These are phyloP conservation scores for Octodon degus DNA, from an alignment of 2,113 vertebrate species.

Conservation along the genomic window DNA sequence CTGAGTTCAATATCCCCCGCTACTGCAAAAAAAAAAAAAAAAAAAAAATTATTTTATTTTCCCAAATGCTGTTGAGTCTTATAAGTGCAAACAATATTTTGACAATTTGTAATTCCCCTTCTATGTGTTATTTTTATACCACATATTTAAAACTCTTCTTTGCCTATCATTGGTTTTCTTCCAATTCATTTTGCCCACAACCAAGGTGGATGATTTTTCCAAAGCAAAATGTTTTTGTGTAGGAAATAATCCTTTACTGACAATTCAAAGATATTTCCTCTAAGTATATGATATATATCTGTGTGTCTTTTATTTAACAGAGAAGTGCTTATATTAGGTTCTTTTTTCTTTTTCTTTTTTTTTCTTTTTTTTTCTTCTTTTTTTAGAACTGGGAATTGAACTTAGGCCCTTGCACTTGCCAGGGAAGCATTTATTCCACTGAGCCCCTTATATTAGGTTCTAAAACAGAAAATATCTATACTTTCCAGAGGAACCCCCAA, in stretches of 20 bases:
- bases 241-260: neutral
- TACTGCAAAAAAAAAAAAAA: no score
- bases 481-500: neutral
- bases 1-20: no score
- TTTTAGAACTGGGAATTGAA: no score
- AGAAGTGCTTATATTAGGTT: conserved; percentile 52
- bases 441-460: neutral
- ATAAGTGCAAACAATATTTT: conserved; percentile 3
- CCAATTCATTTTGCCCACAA: conserved; percentile 38
- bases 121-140: conserved; percentile 25
- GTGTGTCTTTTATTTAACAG: neutral
- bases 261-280: conserved; percentile 11
- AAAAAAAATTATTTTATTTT: neutral
- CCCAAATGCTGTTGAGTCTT: neutral
- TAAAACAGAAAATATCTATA: conserved; percentile 51
- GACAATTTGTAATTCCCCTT: neutral
- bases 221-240: conserved; percentile 9
- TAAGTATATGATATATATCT: neutral
- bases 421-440: no score
- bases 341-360: neutral
- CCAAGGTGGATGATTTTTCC: neutral
- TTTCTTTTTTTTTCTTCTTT: no score
- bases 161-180: neutral
- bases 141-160: neutral
- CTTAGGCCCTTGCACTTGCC: no score